These are phyloP conservation scores for Lathamus discolor DNA, from an alignment of 2,113 vertebrate species.

Conservation along the genomic window DNA sequence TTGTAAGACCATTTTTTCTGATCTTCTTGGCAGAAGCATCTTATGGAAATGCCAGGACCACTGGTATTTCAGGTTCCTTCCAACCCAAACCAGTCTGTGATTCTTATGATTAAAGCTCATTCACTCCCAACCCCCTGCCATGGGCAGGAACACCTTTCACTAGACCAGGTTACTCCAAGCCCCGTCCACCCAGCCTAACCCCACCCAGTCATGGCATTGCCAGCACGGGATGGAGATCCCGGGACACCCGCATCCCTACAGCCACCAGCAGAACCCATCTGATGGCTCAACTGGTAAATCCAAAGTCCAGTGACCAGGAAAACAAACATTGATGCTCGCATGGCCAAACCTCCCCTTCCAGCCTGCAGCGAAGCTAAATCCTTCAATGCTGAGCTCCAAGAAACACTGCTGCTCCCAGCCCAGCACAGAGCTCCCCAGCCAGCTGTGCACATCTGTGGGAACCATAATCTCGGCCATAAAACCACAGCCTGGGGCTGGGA, in stretches of 20 bases:
- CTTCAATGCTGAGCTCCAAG: not conserved
- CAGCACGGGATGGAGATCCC: not conserved
- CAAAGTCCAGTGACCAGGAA: not conserved
- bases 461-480: not conserved
- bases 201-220: not conserved
- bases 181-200: not conserved
- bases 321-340: rapidly evolving
- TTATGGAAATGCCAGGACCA: not conserved
- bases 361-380: not conserved
- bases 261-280: not conserved
- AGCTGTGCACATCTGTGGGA: not conserved
- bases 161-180: not conserved
- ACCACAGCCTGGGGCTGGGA: not conserved
- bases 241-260: not conserved
- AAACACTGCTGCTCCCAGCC: rapidly evolving
- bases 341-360: not conserved
- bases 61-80: not conserved
- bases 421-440: not conserved
- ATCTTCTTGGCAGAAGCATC: not conserved
- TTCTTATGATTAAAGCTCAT: not conserved
- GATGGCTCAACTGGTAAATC: not conserved
- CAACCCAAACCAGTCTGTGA: not conserved
- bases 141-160: not conserved
- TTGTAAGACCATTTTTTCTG: not conserved
- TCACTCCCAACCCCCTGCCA: not conserved